These are phyloP conservation scores for Halictus ligatus DNA, from an alignment of 2,888 invertebrate species.

Conservation along the genomic window DNA sequence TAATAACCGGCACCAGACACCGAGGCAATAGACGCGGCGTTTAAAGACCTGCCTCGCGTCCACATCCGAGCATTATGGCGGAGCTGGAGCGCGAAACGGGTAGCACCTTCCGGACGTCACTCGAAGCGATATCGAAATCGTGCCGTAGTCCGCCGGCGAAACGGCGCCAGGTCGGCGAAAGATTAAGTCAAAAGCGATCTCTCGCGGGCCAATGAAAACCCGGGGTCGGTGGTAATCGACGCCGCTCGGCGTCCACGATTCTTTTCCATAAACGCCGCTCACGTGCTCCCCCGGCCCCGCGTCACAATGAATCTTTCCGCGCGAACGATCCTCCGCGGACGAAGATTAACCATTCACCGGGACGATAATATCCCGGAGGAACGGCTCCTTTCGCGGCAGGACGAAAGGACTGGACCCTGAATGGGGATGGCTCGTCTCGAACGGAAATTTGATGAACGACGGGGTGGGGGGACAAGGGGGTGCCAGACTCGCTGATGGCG, in stretches of 20 bases:
- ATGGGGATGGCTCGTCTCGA: constrained; percentile 33
- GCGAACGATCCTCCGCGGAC: constrained; percentile 39
- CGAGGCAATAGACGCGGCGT: background rate
- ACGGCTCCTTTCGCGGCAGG: constrained; percentile 23
- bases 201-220: background rate
- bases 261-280: constrained; percentile 26
- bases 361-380: constrained; percentile 56
- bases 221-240: background rate
- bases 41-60: background rate
- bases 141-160: background rate
- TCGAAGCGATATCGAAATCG: background rate
- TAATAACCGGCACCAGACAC: too few relatives aligned
- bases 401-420: constrained; percentile 2
- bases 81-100: background rate
- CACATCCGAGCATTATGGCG: background rate
- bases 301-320: constrained; percentile 42
- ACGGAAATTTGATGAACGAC: constrained; percentile 61
- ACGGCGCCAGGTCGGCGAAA: background rate
- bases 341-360: constrained; percentile 54
- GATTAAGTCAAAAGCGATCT: background rate
- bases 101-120: background rate
- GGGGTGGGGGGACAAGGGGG: background rate
- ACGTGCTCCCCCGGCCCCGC: background rate
- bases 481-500: constrained; percentile 14
- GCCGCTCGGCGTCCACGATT: constrained; percentile 7